These are phyloP conservation scores for Magallana gigas DNA, from an alignment of 1,140 invertebrate genomes.

Conservation along the genomic window DNA sequence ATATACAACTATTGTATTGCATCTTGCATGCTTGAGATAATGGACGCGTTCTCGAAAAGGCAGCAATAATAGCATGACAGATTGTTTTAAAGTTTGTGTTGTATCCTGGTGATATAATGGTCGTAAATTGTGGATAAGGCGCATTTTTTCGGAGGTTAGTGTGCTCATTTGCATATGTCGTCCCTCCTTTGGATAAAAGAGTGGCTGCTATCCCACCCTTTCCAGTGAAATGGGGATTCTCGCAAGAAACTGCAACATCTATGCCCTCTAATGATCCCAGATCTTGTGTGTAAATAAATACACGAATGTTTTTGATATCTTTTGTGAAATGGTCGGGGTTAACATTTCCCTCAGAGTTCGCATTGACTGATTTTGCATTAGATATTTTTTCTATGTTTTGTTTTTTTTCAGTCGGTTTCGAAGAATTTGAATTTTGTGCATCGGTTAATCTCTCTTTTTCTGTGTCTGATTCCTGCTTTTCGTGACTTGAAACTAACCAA, in stretches of 20 bases:
- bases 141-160: background rate
- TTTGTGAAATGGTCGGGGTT: background rate
- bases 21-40: background rate
- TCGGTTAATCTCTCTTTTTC: background rate
- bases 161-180: slow-evolving; percentile 32
- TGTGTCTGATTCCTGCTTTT: background rate
- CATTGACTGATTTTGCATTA: background rate
- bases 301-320: background rate
- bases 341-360: background rate
- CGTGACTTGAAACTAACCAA: background rate
- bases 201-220: background rate
- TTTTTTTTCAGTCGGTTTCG: background rate
- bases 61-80: slow-evolving; percentile 5
- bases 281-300: slow-evolving; percentile 37
- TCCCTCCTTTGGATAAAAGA: background rate
- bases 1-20: background rate
- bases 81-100: background rate
- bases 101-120: background rate
- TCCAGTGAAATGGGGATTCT: slow-evolving; percentile 8
- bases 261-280: background rate
- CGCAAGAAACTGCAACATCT: slow-evolving; percentile 30
- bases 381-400: background rate
- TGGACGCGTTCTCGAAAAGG: background rate
- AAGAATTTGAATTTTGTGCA: background rate
- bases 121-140: background rate